Conservation (phyloP, 2,888 invertebrate species). For the Elaeidobius kamerunicus region DNA sequence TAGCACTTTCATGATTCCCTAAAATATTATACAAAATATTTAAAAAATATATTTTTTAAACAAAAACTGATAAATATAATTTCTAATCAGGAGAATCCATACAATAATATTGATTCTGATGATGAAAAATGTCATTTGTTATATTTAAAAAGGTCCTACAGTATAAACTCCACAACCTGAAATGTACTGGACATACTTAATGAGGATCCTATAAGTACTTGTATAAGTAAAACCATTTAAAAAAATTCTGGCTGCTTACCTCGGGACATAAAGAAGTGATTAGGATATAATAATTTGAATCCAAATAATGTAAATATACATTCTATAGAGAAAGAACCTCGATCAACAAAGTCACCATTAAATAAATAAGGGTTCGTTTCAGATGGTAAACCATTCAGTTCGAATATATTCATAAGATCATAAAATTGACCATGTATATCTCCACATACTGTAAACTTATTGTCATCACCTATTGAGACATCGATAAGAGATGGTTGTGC, state of each 20-base stretch:
- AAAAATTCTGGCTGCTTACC: too few relatives aligned
- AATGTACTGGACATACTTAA: too few relatives aligned
- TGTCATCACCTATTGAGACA: conserved; percentile 78
- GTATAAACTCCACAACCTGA: too few relatives aligned
- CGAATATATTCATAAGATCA: conserved; percentile 96
- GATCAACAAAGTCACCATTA: conserved; percentile 99
- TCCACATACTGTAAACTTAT: conserved; percentile 97
- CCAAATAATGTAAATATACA: conserved; percentile 97
- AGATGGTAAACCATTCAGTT: conserved; percentile 94
- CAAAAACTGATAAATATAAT: too few relatives aligned
- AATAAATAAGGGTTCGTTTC: conserved; percentile 96
- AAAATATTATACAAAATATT: conserved; percentile 21
- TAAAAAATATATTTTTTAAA: background rate
- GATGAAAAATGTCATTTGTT: too few relatives aligned
- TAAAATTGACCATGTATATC: conserved; percentile 99
- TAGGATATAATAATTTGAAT: conserved; percentile 92
- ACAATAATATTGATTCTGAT: too few relatives aligned
- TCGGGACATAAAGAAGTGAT: conserved; percentile 96
- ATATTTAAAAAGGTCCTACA: too few relatives aligned
- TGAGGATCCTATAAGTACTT: too few relatives aligned
- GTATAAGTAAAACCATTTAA: too few relatives aligned
- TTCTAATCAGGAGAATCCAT: too few relatives aligned
- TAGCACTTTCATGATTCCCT: conserved; percentile 98
- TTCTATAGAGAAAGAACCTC: conserved; percentile 99
- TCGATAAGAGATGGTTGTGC: conserved; percentile 86